A percentile compares a stretch with the other conserved stretches of the same genome.
Conservation (phyloP, 1,140 invertebrate species). For the Drosophila bocqueti region DNA sequence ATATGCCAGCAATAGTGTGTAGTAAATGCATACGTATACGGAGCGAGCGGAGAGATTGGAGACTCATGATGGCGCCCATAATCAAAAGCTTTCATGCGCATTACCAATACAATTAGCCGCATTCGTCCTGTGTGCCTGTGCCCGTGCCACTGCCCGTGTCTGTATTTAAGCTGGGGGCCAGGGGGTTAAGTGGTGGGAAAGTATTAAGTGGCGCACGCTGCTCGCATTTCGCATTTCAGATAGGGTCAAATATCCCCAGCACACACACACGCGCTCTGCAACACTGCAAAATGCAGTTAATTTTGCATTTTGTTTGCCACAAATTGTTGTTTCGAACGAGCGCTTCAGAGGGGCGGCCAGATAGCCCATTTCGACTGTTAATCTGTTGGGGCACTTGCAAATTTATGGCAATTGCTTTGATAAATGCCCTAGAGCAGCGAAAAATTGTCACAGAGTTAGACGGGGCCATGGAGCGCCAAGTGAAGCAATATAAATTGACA, state of each 20-base stretch:
- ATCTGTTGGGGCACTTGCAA: constrained; percentile 72
- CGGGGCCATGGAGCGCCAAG: constrained; percentile 21
- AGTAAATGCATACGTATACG: not conserved
- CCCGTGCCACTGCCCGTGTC: not conserved
- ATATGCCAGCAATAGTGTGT: not conserved
- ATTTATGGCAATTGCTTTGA: constrained; percentile 73
- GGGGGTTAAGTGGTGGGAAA: constrained; percentile 32
- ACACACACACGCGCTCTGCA: constrained; percentile 29
- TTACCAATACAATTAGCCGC: constrained; percentile 77
- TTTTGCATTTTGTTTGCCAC: constrained; percentile 72
- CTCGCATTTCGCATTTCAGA: constrained; percentile 51
- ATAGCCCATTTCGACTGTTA: constrained; percentile 66
- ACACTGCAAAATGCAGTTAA: constrained; percentile 65
- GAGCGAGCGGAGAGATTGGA: constrained; percentile 23
- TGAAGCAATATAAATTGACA: constrained; percentile 66
- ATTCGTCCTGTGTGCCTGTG: constrained; percentile 43
- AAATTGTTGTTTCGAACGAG: constrained; percentile 43
- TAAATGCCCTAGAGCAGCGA: constrained; percentile 48
- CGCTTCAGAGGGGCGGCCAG: not conserved
- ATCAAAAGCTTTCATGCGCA: constrained; percentile 73
- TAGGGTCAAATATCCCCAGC: constrained; percentile 41
- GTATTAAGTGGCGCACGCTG: constrained; percentile 61
- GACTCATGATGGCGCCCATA: constrained; percentile 50
- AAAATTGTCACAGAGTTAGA: constrained; percentile 27
- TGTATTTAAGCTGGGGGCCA: not conserved